Conservation (phyloP, 2,113 vertebrate species). For the Neomonachus schauinslandi region DNA sequence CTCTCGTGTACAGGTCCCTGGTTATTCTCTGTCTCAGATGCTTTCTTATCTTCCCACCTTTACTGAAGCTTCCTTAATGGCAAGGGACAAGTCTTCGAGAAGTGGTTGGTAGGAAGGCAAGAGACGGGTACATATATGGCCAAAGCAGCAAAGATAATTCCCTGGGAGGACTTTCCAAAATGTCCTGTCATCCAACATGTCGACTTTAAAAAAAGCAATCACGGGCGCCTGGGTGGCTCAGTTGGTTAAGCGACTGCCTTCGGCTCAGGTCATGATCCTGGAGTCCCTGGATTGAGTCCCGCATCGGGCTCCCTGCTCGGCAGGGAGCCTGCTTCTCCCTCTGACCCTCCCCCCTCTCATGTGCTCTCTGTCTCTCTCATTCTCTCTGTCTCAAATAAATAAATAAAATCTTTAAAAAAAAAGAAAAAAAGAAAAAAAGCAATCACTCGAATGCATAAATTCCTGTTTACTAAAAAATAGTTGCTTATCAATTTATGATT, state of each 20-base stretch:
- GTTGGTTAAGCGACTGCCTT: too few relatives aligned
- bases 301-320: too few relatives aligned
- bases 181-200: not conserved
- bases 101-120: not conserved
- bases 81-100: not conserved
- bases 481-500: not conserved
- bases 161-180: not conserved
- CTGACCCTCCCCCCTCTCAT: too few relatives aligned
- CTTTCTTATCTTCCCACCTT: not conserved
- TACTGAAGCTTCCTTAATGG: not conserved
- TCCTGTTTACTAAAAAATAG: not conserved
- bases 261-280: too few relatives aligned
- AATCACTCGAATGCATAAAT: not conserved
- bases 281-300: too few relatives aligned
- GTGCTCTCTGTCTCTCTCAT: too few relatives aligned
- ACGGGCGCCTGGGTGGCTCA: too few relatives aligned
- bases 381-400: too few relatives aligned
- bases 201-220: not conserved
- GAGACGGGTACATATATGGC: not conserved
- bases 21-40: not conserved
- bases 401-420: too few relatives aligned
- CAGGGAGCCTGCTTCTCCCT: too few relatives aligned
- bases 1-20: rapidly evolving
- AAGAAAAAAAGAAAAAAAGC: not conserved
- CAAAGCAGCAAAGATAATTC: not conserved